These are phyloP conservation scores for Drosophila trichaetosa DNA, from an alignment of 2,888 invertebrate genomes.

Conservation along the genomic window DNA sequence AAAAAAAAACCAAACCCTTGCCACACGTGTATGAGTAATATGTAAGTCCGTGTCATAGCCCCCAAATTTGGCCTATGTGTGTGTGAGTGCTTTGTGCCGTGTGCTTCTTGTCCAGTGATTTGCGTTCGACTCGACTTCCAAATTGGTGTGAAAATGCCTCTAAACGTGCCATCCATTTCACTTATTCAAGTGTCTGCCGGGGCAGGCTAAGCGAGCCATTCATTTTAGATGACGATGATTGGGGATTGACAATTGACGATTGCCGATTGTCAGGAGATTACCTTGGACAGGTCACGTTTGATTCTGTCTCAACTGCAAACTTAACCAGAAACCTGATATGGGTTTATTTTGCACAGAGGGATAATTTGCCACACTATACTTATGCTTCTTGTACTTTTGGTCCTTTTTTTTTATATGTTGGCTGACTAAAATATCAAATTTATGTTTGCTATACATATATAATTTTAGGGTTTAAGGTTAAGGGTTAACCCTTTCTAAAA, in stretches of 20 bases:
- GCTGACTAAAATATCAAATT: not conserved
- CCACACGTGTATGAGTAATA: constrained; percentile 69
- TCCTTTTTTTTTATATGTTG: not conserved
- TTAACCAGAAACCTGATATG: not conserved
- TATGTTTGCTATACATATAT: not conserved
- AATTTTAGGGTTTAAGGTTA: not conserved
- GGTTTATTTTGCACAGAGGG: not conserved
- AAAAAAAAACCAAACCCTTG: constrained; percentile 9
- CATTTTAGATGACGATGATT: constrained; percentile 62
- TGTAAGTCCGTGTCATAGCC: constrained; percentile 2
- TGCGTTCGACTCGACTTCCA: constrained; percentile 20
- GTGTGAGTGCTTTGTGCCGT: not conserved
- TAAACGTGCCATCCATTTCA: constrained; percentile 65
- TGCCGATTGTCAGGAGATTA: constrained; percentile 17
- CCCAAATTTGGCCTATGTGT: not conserved
- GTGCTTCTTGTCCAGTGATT: constrained; percentile 1
- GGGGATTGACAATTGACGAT: constrained; percentile 38
- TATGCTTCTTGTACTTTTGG: not conserved
- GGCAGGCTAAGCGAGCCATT: constrained; percentile 33
- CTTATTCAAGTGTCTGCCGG: constrained; percentile 17
- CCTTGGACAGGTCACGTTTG: constrained; percentile 3
- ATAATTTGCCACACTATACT: not conserved
- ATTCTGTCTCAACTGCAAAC: constrained; percentile 16
- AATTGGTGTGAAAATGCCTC: constrained; percentile 72
- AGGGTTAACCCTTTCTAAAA: not conserved